Evolutionary conservation across 1,140 invertebrate species (phyloP).

Genomic region (Apis florea): DNA sequence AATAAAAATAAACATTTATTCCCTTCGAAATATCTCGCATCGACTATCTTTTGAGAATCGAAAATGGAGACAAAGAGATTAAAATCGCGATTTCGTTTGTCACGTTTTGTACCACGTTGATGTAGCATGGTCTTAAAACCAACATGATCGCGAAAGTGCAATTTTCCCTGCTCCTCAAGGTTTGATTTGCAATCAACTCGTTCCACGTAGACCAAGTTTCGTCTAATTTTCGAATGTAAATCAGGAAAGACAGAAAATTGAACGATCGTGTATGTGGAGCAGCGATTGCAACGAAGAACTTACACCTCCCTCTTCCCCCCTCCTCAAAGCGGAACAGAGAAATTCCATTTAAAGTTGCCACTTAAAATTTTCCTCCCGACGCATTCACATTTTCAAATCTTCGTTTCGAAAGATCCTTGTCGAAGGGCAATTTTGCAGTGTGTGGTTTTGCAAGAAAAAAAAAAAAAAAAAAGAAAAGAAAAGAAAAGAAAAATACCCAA

Average conservation of each 20-base stretch:
- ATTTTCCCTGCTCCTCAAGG: background rate
- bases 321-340: background rate
- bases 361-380: background rate
- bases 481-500: too few relatives aligned
- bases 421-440: background rate
- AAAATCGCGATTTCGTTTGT: background rate
- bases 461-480: background rate
- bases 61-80: background rate
- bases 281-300: background rate
- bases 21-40: background rate
- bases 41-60: too few relatives aligned
- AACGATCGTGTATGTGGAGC: background rate
- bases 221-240: background rate
- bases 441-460: background rate
- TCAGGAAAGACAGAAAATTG: background rate
- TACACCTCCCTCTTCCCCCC: too few relatives aligned
- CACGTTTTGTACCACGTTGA: background rate
- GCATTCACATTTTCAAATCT: too few relatives aligned
- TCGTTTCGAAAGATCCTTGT: background rate
- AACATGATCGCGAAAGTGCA: background rate
- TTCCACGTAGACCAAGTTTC: background rate
- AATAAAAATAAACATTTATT: too few relatives aligned
- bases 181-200: background rate
- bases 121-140: background rate
- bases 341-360: conserved; percentile 32